These are phyloP conservation scores for Aporrectodea caliginosa DNA, from an alignment of 1,140 invertebrate species.

Conservation along the genomic window DNA sequence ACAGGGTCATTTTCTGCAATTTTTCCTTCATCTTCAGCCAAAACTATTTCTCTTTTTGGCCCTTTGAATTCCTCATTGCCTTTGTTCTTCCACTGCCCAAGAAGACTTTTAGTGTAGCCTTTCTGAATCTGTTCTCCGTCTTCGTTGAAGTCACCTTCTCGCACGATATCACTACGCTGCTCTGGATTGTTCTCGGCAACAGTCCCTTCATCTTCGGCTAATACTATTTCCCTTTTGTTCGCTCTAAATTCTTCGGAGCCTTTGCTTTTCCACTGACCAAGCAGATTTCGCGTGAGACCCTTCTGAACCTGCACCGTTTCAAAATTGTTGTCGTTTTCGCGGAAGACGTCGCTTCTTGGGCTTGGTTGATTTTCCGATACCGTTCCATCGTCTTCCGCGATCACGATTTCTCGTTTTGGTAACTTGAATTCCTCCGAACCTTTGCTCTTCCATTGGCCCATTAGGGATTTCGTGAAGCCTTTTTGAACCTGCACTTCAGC, in stretches of 20 bases:
- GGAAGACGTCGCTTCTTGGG: constrained; percentile 17
- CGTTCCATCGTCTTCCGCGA: constrained; percentile 10
- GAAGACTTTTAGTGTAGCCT: constrained; percentile 14
- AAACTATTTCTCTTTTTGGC: constrained; percentile 8
- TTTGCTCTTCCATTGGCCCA: constrained; percentile 18
- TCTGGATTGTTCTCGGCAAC: constrained; percentile 6
- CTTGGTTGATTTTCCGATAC: constrained; percentile 28
- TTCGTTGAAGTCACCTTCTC: constrained; percentile 1
- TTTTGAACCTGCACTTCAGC: constrained; percentile 4
- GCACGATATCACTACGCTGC: neutral
- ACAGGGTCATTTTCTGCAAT: constrained; percentile 22
- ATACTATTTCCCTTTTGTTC: neutral
- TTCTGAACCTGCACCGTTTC: constrained; percentile 6
- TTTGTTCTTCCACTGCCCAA: constrained; percentile 24
- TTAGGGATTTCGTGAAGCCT: constrained; percentile 7
- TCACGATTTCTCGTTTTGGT: neutral
- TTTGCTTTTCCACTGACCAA: constrained; percentile 20
- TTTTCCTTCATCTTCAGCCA: constrained; percentile 20
- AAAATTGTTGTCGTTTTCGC: constrained; percentile 1
- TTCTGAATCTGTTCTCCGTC: constrained; percentile 12
- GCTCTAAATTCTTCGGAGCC: neutral
- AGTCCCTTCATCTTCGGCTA: constrained; percentile 6
- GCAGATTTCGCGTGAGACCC: neutral
- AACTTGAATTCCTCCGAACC: neutral
- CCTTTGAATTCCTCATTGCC: neutral